Percentiles rank a stretch among this genome's conserved stretches.
phyloP scores from a whole-genome alignment of 2,888 invertebrate genomes.

The Catocala nupta region DNA sequence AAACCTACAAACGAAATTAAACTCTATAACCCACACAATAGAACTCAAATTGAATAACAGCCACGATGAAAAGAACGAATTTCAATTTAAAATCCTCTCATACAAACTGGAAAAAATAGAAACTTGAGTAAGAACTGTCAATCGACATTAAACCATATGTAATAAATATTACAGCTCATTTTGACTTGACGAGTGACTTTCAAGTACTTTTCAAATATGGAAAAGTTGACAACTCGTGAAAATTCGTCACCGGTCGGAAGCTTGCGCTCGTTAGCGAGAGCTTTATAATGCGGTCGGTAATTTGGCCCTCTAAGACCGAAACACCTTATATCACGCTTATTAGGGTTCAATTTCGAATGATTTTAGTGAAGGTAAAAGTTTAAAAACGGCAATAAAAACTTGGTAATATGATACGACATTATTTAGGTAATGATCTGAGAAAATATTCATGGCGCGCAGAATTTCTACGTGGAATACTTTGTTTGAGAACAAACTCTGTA shows the following conservation, averaged over 20 bases:
- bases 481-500: conserved; percentile 14
- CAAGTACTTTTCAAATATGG: conserved; percentile 58
- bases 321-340: neutral
- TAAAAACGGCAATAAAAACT: conserved; percentile 7
- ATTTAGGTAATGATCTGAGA: conserved; percentile 65
- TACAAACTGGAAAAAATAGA: conserved; percentile 36
- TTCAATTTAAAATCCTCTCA: conserved; percentile 4
- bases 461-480: conserved; percentile 23
- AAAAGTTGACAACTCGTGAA: conserved; percentile 56
- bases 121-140: conserved; percentile 28
- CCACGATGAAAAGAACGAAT: neutral
- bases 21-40: conserved; percentile 18
- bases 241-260: conserved; percentile 59
- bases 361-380: conserved; percentile 4
- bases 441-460: conserved; percentile 56
- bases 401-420: conserved; percentile 39
- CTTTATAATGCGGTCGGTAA: conserved; percentile 32
- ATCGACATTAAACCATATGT: conserved; percentile 46
- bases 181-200: conserved; percentile 30
- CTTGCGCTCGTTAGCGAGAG: conserved; percentile 58
- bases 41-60: conserved; percentile 18
- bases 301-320: conserved; percentile 5
- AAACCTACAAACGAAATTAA: conserved; percentile 26
- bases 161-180: conserved; percentile 28
- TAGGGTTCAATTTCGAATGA: conserved; percentile 22